Base-by-base conservation (phyloP, 1,140 invertebrate genomes). In the Hermetia illucens region DNA sequence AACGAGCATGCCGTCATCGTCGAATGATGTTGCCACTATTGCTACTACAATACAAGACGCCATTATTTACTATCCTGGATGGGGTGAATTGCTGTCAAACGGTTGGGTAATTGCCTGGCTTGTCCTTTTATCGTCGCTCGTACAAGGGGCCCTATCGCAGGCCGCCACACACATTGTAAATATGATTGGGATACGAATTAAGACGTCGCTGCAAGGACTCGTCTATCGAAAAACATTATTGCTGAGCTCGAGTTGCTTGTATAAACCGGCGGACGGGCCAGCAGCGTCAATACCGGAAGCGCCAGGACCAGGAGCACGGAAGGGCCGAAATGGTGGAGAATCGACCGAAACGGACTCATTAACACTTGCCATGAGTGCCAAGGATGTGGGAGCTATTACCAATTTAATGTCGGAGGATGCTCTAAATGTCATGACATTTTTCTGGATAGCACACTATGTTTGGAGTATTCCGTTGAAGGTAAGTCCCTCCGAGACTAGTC, bases 391-490 rank as follows among this genome's bases (percentile, higher is more conserved):
- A 5, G 68, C 74, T 19, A 69, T 84, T 10, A 77, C 77, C n/a
- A 89, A 89, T 63, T 69, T 88, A 34, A 77, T 87, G 68, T 76
- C 83, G 4, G 79, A 85, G 49, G 85, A 90, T 58, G 73, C 77
- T 1, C 74, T 74, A 21, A 87, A 87, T 50, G 68, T 89, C 10
- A 84, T 88, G 79, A 75, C 78, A 31, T 75, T 85, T 51, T 77
- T 86, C 52, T 82, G 80, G 72, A 80, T 87, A 48, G 76, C 76
- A 33, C 83, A 89, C 64, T 89, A 86, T 50, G 69, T 79, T 17
- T 90, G 85, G 85, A 79, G 83, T 1, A 80, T 87, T 44, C 85
- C 85, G 17, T 57, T 88, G 18, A 88, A 88, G 72, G 83, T 82
- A 60, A 52, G 51, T 43, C n/a, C n/a, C n/a, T n/a, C n/a, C n/a